Base-by-base conservation (phyloP, 2,797 vertebrate genomes). In the Syngnathus rostellatus region DNA sequence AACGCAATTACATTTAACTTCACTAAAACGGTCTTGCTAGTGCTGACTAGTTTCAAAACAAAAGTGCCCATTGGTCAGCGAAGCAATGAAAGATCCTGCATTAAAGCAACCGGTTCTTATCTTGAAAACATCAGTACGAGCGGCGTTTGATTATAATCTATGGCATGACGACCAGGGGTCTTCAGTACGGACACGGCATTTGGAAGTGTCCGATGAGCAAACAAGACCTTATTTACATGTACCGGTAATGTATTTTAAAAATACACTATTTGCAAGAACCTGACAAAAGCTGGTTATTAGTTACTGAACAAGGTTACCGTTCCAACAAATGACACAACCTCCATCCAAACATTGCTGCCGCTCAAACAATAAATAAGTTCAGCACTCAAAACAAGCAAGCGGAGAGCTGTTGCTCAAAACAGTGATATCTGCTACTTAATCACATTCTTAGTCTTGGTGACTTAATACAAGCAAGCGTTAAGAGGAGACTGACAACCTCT, bases 341-440 rank as follows among this genome's bases (percentile, higher is more conserved):
- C 23, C 61, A 62, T 62, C 23, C 25, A n/a, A 37, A 38, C 16
- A 45, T 11, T 4, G 6, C 25, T 38, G 25, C 23, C 23, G 14
- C 43, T 37, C 43, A 51, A 63, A 63, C 62, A 63, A 63, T 63
- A 63, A 63, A 63, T 63, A 63, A n/a, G 41, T 37, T 6, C 62
- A 84, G 81, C 64, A 69, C 71, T 75, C 66, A 71, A 73, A 75
- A 65, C 72, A 69, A 70, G 61, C 64, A 41, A 69, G 64, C 65
- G 58, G 14, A 66, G 67, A 66, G 67, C 55, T 64, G 64, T 53
- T 69, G 74, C 72, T 79, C 48, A 79, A 85, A 25, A 86, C 87
- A 88, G 87, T 88, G 86, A 86, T 74, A 73, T 84, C 74, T 75
- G 84, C 85, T 86, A 87, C 81, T 77, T 82, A 75, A 86, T 88